Evolutionary conservation across 2,888 invertebrate species (phyloP), one percentile per base, ranked within the genome.

Genomic region (Siphonodentalium dalli): DNA sequence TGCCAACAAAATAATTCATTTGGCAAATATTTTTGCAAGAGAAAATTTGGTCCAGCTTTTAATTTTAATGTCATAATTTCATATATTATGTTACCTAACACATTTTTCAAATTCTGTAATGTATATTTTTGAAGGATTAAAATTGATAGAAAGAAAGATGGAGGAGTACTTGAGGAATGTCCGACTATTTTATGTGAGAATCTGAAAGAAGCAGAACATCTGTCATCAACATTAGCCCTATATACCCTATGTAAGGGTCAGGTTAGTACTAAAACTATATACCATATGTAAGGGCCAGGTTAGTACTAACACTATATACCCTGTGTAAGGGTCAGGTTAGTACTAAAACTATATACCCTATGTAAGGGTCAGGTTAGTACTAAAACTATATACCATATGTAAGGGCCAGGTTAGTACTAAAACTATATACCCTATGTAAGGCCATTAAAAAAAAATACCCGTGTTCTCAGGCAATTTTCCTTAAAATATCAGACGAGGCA

Each of bases 171-270:
- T 18, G 55, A 59, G 24, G 65, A 70, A n/a, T 62, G 61, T 18
- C 74, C 75, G 4, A 68, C 72, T 0, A 76, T 77, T 42, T 54
- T 73, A 9, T 76, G 76, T 65, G 71, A 70, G 38, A 77, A 71
- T 47, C 61, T 73, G 7, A 75, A 71, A 42, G 79, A 80, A 26
- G 73, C 79, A 4, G 77, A 80, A 54, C 78, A 79, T 58, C 51
- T 79, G 39, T 76, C 75, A 15, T 66, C 74, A n/a, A 78, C 78
- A 2, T 57, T 78, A 20, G 76, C 78, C 8, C 63, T 80, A 26
- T 80, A 78, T 55, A 63, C 69, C 7, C 70, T 80, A 23, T 80
- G 79, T 56, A 68, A 63, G 43, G 78, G 78, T 9, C 74, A 77
- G 70, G 76, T 74, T 44, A 34, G 55, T 46, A 13, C 24, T n/a